Evolutionary conservation across 2,797 vertebrate species (phyloP).

Genomic region (Xiphophorus birchmanni): DNA sequence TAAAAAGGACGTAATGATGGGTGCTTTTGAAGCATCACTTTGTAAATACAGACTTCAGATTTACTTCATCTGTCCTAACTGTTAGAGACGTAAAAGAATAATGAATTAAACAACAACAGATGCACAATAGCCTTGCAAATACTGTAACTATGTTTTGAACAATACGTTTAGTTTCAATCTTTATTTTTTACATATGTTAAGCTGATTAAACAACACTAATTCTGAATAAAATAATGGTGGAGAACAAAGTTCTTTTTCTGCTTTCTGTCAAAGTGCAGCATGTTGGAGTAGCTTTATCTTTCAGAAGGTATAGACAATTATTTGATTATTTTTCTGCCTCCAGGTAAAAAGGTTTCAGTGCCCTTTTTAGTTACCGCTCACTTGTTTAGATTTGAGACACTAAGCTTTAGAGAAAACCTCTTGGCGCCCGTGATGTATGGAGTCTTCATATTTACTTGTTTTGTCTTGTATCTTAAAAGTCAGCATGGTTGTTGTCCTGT

Average conservation of each 20-base stretch:
- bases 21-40: not conserved
- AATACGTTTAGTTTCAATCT: not conserved
- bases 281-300: not conserved
- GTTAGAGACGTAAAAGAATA: not conserved
- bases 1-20: not conserved
- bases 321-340: not conserved
- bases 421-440: not conserved
- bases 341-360: too few species aligned
- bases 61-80: not conserved
- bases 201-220: not conserved
- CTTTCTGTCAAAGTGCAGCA: not conserved
- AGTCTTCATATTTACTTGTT: not conserved
- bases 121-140: not conserved
- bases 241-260: not conserved
- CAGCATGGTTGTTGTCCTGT: not conserved
- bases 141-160: not conserved
- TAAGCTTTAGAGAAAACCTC: not conserved
- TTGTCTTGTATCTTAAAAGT: not conserved
- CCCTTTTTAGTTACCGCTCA: too few species aligned
- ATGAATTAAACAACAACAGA: not conserved
- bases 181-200: not conserved
- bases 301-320: not conserved
- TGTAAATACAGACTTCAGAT: conserved; percentile 1
- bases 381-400: not conserved
- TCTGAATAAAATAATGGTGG: not conserved